Base-by-base conservation (phyloP, 2,888 invertebrate species). In the Eugnorisma glareosa region DNA sequence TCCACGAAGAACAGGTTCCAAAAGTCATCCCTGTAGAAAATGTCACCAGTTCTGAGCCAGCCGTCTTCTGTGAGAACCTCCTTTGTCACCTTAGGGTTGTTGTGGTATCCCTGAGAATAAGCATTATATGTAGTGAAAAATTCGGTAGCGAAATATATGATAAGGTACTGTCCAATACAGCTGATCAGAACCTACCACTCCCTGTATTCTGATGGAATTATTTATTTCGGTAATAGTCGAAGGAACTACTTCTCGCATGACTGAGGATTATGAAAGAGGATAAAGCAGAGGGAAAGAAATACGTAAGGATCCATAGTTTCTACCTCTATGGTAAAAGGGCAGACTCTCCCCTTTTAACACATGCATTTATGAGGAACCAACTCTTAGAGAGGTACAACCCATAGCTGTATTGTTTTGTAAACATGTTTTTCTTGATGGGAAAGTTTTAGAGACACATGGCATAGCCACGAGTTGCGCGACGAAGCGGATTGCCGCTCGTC, bases 11-110 rank as follows among this genome's bases (percentile, higher is more conserved):
- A 69, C 37, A 94, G 96, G 83, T 96, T 94, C 82, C 92, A 92
- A 24, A 95, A 92, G 35, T 96, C 94, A 81, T 97, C 97, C 82
- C 96, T 95, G 81, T 96, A 97, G 37, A 95, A 93, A 45, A 97
- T 90, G 81, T 97, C 97, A 0, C 97, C 97, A 2, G 97, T 96
- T 84, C 93, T 95, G 45, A 97, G 90, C 96, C 11, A 68, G 54
- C 68, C 68, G 28, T 69, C 68, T 40, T 54, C 37, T 28, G 68
- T 69, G 21, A 69, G n/a, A 13, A 37, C 18, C 54, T 69, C 37
- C n/a, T 69, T 69, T n/a, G 68, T 69, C 21, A 28, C 68, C 28
- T 69, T 37, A 1, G 68, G 68, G 37, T 54, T 54, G 54, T 69
- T 69, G 54, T 69, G 51, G 37, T 69, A 69, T 8, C 68, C 68